phyloP scores from a whole-genome alignment of 2,888 invertebrate genomes.

The Flabesymbios commensalis region DNA sequence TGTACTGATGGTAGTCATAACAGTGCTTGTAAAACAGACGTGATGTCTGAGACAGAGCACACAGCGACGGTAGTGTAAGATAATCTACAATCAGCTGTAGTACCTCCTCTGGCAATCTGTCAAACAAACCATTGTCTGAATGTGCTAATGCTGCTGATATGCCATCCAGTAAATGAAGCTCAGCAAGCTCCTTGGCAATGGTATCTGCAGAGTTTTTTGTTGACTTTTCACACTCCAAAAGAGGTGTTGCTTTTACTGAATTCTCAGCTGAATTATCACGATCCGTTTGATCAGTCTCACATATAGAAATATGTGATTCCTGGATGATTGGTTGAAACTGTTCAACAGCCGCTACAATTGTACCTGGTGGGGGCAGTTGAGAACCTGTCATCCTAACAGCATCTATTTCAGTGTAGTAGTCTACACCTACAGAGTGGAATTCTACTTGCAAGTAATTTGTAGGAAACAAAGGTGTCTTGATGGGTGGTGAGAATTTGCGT shows the following conservation, averaged over 20 bases:
- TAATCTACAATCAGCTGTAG: constrained; percentile 78
- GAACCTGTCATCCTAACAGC: constrained; percentile 66
- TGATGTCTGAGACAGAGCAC: constrained; percentile 70
- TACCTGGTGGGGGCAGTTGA: too few relatives aligned
- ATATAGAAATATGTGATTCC: too few relatives aligned
- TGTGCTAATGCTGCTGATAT: constrained; percentile 23
- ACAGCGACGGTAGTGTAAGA: constrained; percentile 78
- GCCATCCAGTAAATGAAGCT: constrained; percentile 25
- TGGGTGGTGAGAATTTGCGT: too few relatives aligned
- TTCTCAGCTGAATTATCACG: too few relatives aligned
- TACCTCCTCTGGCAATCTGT: constrained; percentile 70
- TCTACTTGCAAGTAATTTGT: constrained; percentile 83
- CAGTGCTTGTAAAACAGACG: constrained; percentile 70
- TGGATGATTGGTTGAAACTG: too few relatives aligned
- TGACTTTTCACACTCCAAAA: too few relatives aligned
- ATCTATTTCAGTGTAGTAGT: constrained; percentile 87
- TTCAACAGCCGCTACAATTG: too few relatives aligned
- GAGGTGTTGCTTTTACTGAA: too few relatives aligned
- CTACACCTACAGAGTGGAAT: constrained; percentile 78
- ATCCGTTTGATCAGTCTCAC: too few relatives aligned
- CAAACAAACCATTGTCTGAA: constrained; percentile 45
- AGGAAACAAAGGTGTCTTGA: constrained; percentile 42
- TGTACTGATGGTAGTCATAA: constrained; percentile 78
- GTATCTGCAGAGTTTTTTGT: background rate
- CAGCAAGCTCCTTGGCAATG: constrained; percentile 11